A percentile compares a stretch with the other conserved stretches of the same genome.
Evolutionary conservation across 2,888 invertebrate species (phyloP).

Genomic region (Choreutis nemorana): DNA sequence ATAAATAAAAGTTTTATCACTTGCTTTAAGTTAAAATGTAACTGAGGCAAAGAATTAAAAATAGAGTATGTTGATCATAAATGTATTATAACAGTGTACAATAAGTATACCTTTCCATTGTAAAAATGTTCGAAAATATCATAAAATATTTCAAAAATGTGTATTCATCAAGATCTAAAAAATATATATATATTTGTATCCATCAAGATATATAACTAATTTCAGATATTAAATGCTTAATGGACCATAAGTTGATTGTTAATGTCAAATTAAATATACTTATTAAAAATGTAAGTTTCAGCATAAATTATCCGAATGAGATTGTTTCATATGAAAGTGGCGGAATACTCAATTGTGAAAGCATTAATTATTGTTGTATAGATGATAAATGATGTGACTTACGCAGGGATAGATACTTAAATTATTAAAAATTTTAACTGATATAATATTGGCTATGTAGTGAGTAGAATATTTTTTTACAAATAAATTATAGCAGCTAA

Average conservation of each 20-base stretch:
- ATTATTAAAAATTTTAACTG: slow-evolving; percentile 67
- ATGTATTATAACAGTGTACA: too few species aligned
- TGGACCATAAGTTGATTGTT: slow-evolving; percentile 55
- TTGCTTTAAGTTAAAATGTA: too few species aligned
- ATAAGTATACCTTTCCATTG: too few species aligned
- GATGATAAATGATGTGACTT: slow-evolving; percentile 67
- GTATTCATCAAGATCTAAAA: too few species aligned
- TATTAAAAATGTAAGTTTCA: slow-evolving; percentile 47
- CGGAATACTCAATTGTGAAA: slow-evolving; percentile 63
- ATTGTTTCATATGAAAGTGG: slow-evolving; percentile 34
- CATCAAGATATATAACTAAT: too few species aligned
- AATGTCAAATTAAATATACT: slow-evolving; percentile 36
- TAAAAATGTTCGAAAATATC: too few species aligned
- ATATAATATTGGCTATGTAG: slow-evolving; percentile 74
- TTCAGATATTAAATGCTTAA: slow-evolving; percentile 48
- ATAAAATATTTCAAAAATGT: too few species aligned
- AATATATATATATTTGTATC: too few species aligned
- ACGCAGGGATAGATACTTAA: slow-evolving; percentile 69
- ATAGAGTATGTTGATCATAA: too few species aligned
- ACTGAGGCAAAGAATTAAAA: too few species aligned
- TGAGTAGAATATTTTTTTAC: slow-evolving; percentile 77
- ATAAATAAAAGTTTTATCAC: too few species aligned
- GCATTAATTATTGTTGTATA: slow-evolving; percentile 63
- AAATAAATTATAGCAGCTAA: slow-evolving; percentile 71
- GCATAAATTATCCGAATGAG: slow-evolving; percentile 60